Base-by-base conservation (phyloP, 2,113 vertebrate genomes). In the Morone saxatilis region DNA sequence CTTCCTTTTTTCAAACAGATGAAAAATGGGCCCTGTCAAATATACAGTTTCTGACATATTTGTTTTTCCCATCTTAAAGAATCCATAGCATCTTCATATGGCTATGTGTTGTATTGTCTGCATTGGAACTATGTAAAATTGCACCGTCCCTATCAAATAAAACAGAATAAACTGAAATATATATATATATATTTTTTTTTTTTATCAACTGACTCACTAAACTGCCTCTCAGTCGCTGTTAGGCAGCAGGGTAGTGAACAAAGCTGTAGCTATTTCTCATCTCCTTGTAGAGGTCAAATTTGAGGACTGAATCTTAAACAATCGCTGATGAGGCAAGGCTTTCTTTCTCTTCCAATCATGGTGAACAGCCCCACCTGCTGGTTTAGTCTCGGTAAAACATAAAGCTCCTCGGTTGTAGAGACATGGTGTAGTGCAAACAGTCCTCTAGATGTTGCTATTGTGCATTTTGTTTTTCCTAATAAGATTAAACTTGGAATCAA, bases 331-430 rank as follows among this genome's bases (percentile, higher is more conserved):
- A 79, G 59, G 56, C 70, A 74, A 45, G 16, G 76, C 62, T 50
- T 53, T 25, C 56, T 71, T 67, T 78, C 20, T 65, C 36, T 19
- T 40, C 53, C 19, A 82, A 54, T 68, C 85, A 70, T 78, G 93
- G 95, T 91, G 67, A 88, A 94, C 76, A 91, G 77, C 89, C 12
- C 93, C 94, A 89, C 81, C 95, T 94, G 80, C 87, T 93, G 95
- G 90, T 67, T 17, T 0, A 1, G 19, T 17, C 19, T 22, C 1
- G 12, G 16, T 54, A 77, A 11, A 43, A 60, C 77, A 84, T 3
- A 6, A 13, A 47, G 45, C 47, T 38, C 4, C 47, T 38, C 4
- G 48, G 43, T 17, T 11, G 8, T 1, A 7, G 11, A 61, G 19
- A 7, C 51, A 4, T 11, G 38, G 48, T 17, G 20, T 19, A 6